Evolutionary conservation across 2,888 invertebrate species (phyloP).

Genomic region (Pollenia labialis): DNA sequence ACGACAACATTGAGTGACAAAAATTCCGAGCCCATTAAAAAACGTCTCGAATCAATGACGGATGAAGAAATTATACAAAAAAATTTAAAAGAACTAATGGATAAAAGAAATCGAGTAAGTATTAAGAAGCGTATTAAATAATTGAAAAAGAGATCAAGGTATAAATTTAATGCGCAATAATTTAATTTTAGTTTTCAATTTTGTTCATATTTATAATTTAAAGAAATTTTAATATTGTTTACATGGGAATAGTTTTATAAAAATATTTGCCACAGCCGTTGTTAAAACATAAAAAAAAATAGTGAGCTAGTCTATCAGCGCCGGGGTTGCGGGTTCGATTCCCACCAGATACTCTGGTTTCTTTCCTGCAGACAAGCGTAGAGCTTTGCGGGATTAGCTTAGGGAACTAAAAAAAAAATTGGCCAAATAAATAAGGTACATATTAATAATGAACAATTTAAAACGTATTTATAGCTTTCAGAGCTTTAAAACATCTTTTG

Average conservation of each 20-base stretch:
- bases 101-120: slow-evolving; percentile 81
- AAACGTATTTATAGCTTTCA: no score
- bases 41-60: slow-evolving; percentile 78
- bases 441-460: no score
- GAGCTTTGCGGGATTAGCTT: no score
- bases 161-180: slow-evolving; percentile 11
- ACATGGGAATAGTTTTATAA: neutral
- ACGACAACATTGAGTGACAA: slow-evolving; percentile 23
- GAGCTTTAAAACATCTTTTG: no score
- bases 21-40: slow-evolving; percentile 64
- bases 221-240: slow-evolving; percentile 14
- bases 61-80: slow-evolving; percentile 81
- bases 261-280: no score
- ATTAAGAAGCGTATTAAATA: neutral
- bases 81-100: slow-evolving; percentile 80
- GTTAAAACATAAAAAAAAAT: no score
- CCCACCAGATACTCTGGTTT: no score
- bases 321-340: no score
- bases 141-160: slow-evolving; percentile 9
- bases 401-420: no score
- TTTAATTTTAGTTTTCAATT: neutral
- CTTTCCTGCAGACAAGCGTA: no score
- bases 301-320: no score
- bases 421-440: no score
- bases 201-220: neutral